These are phyloP conservation scores for Panagrolaimus sp. DNA, from an alignment of 1,140 invertebrate genomes.

Conservation along the genomic window DNA sequence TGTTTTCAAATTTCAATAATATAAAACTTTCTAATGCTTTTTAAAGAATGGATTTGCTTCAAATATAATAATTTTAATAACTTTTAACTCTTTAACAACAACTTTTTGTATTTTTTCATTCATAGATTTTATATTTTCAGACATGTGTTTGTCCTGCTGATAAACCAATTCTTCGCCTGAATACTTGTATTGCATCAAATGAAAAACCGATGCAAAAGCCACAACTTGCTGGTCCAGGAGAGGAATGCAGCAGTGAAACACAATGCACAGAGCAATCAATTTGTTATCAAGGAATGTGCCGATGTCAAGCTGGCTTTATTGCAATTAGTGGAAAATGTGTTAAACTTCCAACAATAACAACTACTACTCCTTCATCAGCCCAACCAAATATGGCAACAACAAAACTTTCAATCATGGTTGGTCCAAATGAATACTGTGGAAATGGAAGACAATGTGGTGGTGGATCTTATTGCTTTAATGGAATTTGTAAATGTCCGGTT, in stretches of 20 bases:
- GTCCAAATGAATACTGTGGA: conserved; percentile 22
- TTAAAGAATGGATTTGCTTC: too few species aligned
- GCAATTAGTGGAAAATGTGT: conserved; percentile 43
- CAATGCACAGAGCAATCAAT: conserved; percentile 43
- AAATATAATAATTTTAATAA: too few species aligned
- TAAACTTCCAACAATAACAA: conserved; percentile 26
- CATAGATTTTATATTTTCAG: conserved; percentile 24
- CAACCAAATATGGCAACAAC: conserved; percentile 23
- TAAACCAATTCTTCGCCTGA: conserved; percentile 47
- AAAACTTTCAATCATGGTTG: conserved; percentile 2
- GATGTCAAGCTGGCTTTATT: conserved; percentile 45
- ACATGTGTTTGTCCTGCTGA: conserved; percentile 47
- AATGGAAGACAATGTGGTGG: conserved; percentile 33
- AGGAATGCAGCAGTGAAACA: conserved; percentile 39
- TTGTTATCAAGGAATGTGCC: conserved; percentile 44
- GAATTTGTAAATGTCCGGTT: conserved; percentile 35
- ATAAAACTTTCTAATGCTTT: too few species aligned
- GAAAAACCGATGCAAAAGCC: conserved; percentile 32
- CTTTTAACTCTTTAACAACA: too few species aligned
- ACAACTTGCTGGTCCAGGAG: conserved; percentile 37
- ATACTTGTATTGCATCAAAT: conserved; percentile 42
- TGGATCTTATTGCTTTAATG: conserved; percentile 29
- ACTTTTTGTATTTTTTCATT: background rate
- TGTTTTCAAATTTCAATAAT: too few species aligned
- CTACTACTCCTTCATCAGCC: background rate